Percentiles rank a stretch among this genome's conserved stretches.
Evolutionary conservation across 1,140 invertebrate genomes (phyloP).

Genomic region (Anagrus nilaparvatae): DNA sequence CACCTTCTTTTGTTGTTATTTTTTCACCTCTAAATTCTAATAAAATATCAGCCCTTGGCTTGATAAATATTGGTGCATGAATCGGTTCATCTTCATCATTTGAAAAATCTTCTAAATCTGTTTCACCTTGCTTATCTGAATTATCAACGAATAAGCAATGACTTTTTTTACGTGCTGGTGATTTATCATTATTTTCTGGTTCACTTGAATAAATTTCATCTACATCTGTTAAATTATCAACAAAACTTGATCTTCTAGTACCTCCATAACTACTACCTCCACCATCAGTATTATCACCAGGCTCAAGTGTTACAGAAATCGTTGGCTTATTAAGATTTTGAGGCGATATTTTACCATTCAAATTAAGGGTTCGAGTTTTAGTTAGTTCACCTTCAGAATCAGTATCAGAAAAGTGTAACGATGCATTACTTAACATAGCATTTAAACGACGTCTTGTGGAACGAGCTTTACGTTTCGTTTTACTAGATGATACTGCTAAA

Average conservation of each 20-base stretch:
- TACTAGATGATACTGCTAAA: too few relatives aligned
- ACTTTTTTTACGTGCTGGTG: slow-evolving; percentile 1
- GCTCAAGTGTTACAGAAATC: slow-evolving; percentile 32
- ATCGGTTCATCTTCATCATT: slow-evolving; percentile 25
- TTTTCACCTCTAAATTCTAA: slow-evolving; percentile 33
- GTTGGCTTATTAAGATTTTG: slow-evolving; percentile 18
- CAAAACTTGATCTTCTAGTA: slow-evolving; percentile 24
- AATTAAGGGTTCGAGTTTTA: slow-evolving; percentile 6
- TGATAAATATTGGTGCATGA: slow-evolving; percentile 22
- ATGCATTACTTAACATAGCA: slow-evolving; percentile 36
- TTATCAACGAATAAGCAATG: slow-evolving; percentile 17
- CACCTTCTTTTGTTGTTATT: slow-evolving; percentile 37
- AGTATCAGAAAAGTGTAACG: slow-evolving; percentile 38
- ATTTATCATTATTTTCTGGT: slow-evolving; percentile 17
- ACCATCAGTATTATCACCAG: slow-evolving; percentile 8
- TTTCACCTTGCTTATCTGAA: slow-evolving; percentile 26
- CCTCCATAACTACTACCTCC: slow-evolving; percentile 16
- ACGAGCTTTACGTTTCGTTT: slow-evolving; percentile 33
- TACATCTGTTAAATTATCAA: slow-evolving; percentile 33
- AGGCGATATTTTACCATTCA: slow-evolving; percentile 8
- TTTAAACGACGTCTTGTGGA: slow-evolving; percentile 33
- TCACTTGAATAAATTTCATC: slow-evolving; percentile 38
- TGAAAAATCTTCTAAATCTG: slow-evolving; percentile 35
- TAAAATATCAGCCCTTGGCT: slow-evolving; percentile 27
- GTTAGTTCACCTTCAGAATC: slow-evolving; percentile 39